Conservation (phyloP, 64 coral and sea anemone genomes). For the Porites australiensis region DNA sequence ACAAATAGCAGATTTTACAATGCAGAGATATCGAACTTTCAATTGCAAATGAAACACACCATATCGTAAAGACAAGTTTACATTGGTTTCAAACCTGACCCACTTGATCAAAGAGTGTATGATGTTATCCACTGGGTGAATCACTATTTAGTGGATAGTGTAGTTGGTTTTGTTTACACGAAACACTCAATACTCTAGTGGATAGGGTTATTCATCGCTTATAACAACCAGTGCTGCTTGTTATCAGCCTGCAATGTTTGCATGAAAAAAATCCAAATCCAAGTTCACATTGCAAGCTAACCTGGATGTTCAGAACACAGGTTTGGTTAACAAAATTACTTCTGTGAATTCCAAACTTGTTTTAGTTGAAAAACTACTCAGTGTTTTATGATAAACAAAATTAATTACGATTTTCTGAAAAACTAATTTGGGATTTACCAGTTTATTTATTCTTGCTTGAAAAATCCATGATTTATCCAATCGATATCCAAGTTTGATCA, state of each 20-base stretch:
- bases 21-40: constrained; percentile 35
- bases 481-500: constrained; percentile 78
- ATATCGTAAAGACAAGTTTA: constrained; percentile 43
- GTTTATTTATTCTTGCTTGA: constrained; percentile 59
- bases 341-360: constrained; percentile 64
- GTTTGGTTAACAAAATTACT: constrained; percentile 41
- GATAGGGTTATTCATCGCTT: no score
- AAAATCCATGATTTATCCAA: constrained; percentile 62
- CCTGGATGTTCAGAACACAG: constrained; percentile 43
- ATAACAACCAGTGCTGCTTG: background rate
- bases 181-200: no score
- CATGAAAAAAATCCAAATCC: constrained; percentile 23
- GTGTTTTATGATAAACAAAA: constrained; percentile 68
- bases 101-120: constrained; percentile 24
- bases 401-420: constrained; percentile 74
- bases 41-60: constrained; percentile 34
- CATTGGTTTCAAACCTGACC: constrained; percentile 12
- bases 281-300: constrained; percentile 48
- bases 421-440: constrained; percentile 62
- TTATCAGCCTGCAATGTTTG: constrained; percentile 13
- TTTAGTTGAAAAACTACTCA: constrained; percentile 50
- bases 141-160: background rate
- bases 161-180: no score
- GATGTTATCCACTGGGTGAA: background rate
- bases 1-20: background rate